phyloP scores from a whole-genome alignment of 2,113 vertebrate genomes.

The Anas platyrhynchos region DNA sequence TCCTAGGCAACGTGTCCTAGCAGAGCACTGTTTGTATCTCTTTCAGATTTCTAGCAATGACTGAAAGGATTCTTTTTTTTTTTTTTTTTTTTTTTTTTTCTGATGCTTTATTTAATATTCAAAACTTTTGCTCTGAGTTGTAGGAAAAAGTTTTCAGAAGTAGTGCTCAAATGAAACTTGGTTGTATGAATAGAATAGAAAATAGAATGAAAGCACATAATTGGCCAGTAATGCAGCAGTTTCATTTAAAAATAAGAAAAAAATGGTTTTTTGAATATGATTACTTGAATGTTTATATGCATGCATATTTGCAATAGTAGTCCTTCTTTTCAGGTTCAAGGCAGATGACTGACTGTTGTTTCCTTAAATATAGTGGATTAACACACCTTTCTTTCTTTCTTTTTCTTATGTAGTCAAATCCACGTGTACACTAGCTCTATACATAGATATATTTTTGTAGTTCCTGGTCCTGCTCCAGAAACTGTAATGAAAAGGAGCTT shows the following conservation, averaged over 20 bases:
- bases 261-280: neutral
- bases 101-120: neutral
- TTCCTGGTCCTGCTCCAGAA: neutral
- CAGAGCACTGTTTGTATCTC: neutral
- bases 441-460: neutral
- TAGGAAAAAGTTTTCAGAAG: neutral
- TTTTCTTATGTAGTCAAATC: neutral
- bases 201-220: neutral
- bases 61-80: neutral
- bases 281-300: neutral
- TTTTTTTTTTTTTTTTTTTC: too few relatives aligned
- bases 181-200: neutral
- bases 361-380: neutral
- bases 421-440: neutral
- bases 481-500: neutral
- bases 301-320: neutral
- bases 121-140: neutral
- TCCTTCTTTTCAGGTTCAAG: neutral
- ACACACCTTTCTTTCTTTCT: neutral
- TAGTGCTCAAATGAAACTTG: neutral
- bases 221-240: neutral
- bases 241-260: neutral
- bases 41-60: neutral
- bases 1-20: neutral
- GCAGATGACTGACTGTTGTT: neutral